Conservation (phyloP, 2,797 vertebrate genomes). For the Cacajao melanocephalus region DNA sequence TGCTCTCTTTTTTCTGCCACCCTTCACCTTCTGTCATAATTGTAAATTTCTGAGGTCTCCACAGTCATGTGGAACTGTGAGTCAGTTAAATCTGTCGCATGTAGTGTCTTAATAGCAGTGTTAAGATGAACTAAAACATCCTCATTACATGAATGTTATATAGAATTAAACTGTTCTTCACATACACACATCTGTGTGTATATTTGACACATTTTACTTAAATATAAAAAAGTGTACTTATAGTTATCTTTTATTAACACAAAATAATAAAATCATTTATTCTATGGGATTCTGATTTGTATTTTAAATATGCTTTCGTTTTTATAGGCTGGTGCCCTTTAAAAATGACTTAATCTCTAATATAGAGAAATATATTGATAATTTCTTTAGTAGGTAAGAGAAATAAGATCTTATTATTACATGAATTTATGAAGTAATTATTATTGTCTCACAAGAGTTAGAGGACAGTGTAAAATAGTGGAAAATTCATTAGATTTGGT, state of each 20-base stretch:
- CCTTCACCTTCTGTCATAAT: not conserved
- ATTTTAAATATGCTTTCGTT: not conserved
- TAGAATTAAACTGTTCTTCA: not conserved
- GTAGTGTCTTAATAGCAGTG: not conserved
- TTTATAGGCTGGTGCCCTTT: not conserved
- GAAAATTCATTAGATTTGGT: not conserved
- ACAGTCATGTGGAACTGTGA: not conserved
- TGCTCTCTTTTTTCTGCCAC: not conserved
- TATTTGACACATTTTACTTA: not conserved
- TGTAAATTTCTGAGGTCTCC: not conserved
- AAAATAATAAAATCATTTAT: not conserved
- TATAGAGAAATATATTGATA: not conserved
- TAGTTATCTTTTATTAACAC: not conserved
- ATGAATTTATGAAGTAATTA: not conserved
- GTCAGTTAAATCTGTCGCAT: not conserved
- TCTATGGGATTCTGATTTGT: not conserved
- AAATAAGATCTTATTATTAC: not conserved
- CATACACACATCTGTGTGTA: not conserved
- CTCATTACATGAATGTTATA: not conserved
- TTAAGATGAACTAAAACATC: not conserved
- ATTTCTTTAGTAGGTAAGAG: not conserved
- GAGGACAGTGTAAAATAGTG: not conserved
- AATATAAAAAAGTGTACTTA: not conserved
- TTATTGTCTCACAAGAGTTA: not conserved
- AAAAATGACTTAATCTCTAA: not conserved